Evolutionary conservation across 1,140 invertebrate species (phyloP).

Genomic region (Eulimnadia texana): DNA sequence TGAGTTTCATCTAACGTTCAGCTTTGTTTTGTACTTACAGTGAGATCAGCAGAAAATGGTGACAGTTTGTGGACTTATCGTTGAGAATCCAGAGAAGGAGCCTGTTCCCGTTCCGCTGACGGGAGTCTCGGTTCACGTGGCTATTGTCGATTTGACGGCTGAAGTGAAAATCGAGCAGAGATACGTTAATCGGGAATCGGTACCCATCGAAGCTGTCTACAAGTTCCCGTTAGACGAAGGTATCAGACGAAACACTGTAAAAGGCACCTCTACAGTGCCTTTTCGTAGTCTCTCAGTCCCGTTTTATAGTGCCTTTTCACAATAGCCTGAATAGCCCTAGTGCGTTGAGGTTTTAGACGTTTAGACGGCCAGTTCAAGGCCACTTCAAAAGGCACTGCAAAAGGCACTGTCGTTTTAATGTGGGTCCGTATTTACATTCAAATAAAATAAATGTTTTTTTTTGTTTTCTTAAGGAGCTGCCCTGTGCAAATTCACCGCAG

Average conservation of each 20-base stretch:
- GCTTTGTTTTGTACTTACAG: not conserved
- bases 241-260: not conserved
- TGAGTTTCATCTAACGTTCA: not conserved
- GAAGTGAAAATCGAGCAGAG: constrained; percentile 10
- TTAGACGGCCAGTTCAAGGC: too few species aligned
- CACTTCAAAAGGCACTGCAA: too few species aligned
- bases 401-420: too few species aligned
- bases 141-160: constrained; percentile 6
- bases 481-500: constrained; percentile 8
- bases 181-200: constrained; percentile 8
- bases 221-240: constrained; percentile 13
- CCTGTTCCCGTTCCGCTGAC: constrained; percentile 11
- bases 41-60: not conserved
- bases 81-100: not conserved
- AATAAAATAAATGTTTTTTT: not conserved
- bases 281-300: too few species aligned
- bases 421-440: too few species aligned
- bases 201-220: constrained; percentile 14
- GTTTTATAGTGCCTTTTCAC: too few species aligned
- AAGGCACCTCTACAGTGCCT: too few species aligned
- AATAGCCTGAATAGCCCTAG: too few species aligned
- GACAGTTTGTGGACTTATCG: not conserved
- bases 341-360: too few species aligned
- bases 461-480: constrained; percentile 4
- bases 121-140: not conserved